phyloP scores from a whole-genome alignment of 2,888 invertebrate species.

The Volucella bombylans region DNA sequence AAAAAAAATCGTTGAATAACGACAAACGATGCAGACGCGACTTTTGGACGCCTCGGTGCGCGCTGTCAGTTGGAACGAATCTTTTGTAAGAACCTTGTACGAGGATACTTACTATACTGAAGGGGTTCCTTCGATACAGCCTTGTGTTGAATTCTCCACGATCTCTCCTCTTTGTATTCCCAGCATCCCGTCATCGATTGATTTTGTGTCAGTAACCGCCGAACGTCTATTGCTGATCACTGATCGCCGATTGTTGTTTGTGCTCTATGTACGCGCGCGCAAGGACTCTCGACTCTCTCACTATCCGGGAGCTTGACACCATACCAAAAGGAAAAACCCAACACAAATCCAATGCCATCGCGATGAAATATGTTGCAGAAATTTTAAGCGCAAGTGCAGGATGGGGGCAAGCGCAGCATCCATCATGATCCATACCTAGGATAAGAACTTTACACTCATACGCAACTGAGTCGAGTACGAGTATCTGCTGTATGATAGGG shows the following conservation, averaged over 20 bases:
- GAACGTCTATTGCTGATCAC: no score
- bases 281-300: slow-evolving; percentile 39
- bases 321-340: slow-evolving; percentile 2
- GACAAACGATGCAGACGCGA: slow-evolving; percentile 63
- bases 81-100: slow-evolving; percentile 44
- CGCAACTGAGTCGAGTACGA: slow-evolving; percentile 48
- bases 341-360: slow-evolving; percentile 46
- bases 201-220: slow-evolving; percentile 16
- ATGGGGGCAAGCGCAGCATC: slow-evolving; percentile 57
- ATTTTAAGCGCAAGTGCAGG: slow-evolving; percentile 64
- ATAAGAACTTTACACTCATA: slow-evolving; percentile 24
- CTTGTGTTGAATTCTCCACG: slow-evolving; percentile 64
- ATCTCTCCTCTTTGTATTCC: slow-evolving; percentile 49
- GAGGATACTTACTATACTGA: neutral
- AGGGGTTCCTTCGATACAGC: slow-evolving; percentile 2
- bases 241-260: neutral
- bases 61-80: slow-evolving; percentile 62
- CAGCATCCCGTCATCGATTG: slow-evolving; percentile 53
- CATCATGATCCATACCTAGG: slow-evolving; percentile 60
- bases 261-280: slow-evolving; percentile 49
- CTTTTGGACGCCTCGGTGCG: slow-evolving; percentile 64
- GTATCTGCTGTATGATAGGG: no score
- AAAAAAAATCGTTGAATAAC: slow-evolving; percentile 55
- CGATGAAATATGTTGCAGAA: slow-evolving; percentile 71
- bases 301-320: slow-evolving; percentile 67